A percentile compares a stretch with the other conserved stretches of the same genome.
These are phyloP conservation scores for Adineta ricciae DNA, from an alignment of 2,888 invertebrate species.

Conservation along the genomic window DNA sequence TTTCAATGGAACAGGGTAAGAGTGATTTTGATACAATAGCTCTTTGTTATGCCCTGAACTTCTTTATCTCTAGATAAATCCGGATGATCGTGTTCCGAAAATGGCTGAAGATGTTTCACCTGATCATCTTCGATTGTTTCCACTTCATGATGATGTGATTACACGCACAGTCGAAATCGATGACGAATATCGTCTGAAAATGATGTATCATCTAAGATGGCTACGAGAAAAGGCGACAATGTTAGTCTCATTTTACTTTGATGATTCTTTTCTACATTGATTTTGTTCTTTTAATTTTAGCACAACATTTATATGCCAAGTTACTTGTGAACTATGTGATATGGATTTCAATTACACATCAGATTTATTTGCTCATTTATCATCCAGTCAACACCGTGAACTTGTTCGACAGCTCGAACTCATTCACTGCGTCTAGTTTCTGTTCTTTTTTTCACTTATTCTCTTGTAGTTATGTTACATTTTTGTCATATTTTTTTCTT, in stretches of 20 bases:
- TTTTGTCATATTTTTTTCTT: not conserved
- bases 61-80: not conserved
- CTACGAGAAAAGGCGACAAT: not conserved
- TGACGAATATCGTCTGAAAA: not conserved
- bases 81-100: conserved; percentile 19
- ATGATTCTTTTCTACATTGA: not conserved
- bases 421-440: not conserved
- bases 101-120: conserved; percentile 13
- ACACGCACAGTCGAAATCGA: not conserved
- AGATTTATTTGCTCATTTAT: conserved; percentile 14
- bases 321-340: conserved; percentile 10
- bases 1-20: too few relatives aligned
- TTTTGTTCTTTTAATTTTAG: not conserved
- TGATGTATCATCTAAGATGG: conserved; percentile 1
- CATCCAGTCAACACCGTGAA: not conserved
- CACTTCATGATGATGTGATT: conserved; percentile 18
- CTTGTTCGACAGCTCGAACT: not conserved
- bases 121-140: not conserved
- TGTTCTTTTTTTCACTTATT: too few relatives aligned
- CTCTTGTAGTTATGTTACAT: too few relatives aligned
- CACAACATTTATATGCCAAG: not conserved
- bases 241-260: not conserved
- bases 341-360: not conserved
- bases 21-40: too few relatives aligned
- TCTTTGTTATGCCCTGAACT: too few relatives aligned